Percentiles rank a stretch among this genome's conserved stretches.
These are phyloP conservation scores for Prunella fulvescens DNA, from an alignment of 2,113 vertebrate genomes.

Conservation along the genomic window DNA sequence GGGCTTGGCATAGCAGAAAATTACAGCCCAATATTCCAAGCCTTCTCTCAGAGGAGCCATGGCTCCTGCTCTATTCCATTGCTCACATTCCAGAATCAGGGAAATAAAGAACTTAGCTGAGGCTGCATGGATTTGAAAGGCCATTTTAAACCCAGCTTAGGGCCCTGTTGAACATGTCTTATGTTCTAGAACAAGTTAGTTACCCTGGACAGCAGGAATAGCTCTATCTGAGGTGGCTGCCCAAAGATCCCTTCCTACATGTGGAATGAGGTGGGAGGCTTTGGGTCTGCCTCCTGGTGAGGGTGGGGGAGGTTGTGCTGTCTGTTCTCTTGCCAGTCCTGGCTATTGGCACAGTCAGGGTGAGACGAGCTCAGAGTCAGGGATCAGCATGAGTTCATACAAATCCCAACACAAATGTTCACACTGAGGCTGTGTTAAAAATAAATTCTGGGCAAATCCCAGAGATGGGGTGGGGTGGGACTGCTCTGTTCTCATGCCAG, in stretches of 20 bases:
- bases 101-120: not conserved
- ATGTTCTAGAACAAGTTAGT: not conserved
- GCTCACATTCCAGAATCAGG: not conserved
- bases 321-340: not conserved
- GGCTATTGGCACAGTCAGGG: not conserved
- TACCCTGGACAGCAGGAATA: not conserved
- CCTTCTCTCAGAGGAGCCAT: not conserved
- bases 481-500: not conserved
- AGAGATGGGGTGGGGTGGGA: not conserved
- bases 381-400: not conserved
- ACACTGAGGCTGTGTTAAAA: not conserved
- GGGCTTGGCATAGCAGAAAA: not conserved
- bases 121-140: not conserved
- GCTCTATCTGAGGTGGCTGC: not conserved
- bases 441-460: constrained; percentile 7
- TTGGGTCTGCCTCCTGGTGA: not conserved
- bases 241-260: not conserved
- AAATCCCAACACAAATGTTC: not conserved
- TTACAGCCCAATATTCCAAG: not conserved
- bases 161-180: not conserved
- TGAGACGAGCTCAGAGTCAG: not conserved
- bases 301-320: fast-evolving
- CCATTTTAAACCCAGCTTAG: not conserved
- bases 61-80: not conserved
- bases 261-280: not conserved